These are phyloP conservation scores for Nasalis larvatus DNA, from an alignment of 2,113 vertebrate genomes.

Conservation along the genomic window DNA sequence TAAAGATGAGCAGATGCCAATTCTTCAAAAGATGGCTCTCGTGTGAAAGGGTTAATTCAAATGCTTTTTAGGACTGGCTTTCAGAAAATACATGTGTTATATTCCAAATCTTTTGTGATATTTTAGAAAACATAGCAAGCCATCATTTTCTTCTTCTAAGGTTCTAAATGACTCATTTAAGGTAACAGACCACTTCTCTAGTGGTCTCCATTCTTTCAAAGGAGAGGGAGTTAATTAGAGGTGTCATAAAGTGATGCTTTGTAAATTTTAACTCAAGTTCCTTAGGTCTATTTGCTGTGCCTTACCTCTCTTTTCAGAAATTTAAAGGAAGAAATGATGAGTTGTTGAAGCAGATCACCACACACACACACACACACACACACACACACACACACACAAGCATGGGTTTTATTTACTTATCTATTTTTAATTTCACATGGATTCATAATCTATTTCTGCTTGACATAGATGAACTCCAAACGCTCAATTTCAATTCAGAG, in stretches of 20 bases:
- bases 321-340: slow-evolving; percentile 4
- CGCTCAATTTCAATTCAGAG: not conserved
- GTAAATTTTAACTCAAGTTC: not conserved
- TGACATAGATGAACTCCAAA: not conserved
- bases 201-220: not conserved
- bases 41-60: slow-evolving; percentile 16
- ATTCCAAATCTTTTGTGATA: not conserved
- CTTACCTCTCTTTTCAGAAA: not conserved
- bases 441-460: slow-evolving; percentile 1
- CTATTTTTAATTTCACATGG: too few relatives aligned
- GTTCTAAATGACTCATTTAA: not conserved
- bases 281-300: not conserved
- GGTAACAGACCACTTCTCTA: not conserved
- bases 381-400: too few relatives aligned
- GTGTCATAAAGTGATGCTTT: not conserved
- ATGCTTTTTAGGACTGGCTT: not conserved
- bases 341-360: not conserved
- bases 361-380: not conserved
- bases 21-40: slow-evolving; percentile 5
- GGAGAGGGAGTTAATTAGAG: not conserved
- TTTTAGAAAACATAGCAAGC: slow-evolving; percentile 9
- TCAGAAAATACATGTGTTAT: slow-evolving; percentile 29
- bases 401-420: too few relatives aligned
- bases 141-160: not conserved
- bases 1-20: slow-evolving; percentile 25